Percentiles rank a stretch among this genome's conserved stretches.
Conservation (phyloP, 2,797 vertebrate species). For the Sciurus carolinensis region DNA sequence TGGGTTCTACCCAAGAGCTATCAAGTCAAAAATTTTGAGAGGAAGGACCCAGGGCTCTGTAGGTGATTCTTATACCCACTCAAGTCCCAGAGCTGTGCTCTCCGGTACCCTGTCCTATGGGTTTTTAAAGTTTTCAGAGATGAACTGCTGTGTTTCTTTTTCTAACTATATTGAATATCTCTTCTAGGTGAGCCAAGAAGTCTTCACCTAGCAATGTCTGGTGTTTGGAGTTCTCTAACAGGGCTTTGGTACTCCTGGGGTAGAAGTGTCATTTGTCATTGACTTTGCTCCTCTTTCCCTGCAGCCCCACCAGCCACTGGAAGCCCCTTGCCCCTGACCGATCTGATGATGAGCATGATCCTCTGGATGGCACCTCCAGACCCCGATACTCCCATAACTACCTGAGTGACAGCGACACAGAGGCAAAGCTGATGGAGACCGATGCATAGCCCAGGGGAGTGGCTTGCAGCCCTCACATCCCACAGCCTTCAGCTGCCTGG, state of each 20-base stretch:
- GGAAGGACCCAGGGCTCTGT: not conserved
- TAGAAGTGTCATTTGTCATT: not conserved
- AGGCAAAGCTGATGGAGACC: slow-evolving; percentile 90
- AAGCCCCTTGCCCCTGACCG: slow-evolving; percentile 90
- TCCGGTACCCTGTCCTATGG: not conserved
- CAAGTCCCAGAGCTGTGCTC: not conserved
- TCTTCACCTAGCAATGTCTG: not conserved
- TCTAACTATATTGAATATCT: not conserved
- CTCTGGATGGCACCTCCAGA: slow-evolving; percentile 88
- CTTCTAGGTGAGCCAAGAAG: not conserved
- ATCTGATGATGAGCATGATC: slow-evolving; percentile 95
- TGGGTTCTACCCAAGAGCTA: not conserved
- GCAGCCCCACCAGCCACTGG: slow-evolving; percentile 92
- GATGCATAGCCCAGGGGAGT: slow-evolving; percentile 87
- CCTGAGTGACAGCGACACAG: slow-evolving; percentile 91
- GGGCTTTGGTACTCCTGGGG: not conserved
- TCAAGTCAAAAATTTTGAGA: not conserved
- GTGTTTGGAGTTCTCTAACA: not conserved
- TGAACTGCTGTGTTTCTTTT: not conserved
- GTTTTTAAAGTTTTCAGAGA: slow-evolving; percentile 45
- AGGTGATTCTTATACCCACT: not conserved
- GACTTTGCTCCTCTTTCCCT: slow-evolving; percentile 66
- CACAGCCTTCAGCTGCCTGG: not conserved
- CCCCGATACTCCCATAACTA: slow-evolving; percentile 89
- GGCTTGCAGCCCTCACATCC: not conserved